Percentiles rank a stretch among this genome's conserved stretches.
These are phyloP conservation scores for Zaprionus davidi DNA, from an alignment of 1,140 invertebrate species.

Conservation along the genomic window DNA sequence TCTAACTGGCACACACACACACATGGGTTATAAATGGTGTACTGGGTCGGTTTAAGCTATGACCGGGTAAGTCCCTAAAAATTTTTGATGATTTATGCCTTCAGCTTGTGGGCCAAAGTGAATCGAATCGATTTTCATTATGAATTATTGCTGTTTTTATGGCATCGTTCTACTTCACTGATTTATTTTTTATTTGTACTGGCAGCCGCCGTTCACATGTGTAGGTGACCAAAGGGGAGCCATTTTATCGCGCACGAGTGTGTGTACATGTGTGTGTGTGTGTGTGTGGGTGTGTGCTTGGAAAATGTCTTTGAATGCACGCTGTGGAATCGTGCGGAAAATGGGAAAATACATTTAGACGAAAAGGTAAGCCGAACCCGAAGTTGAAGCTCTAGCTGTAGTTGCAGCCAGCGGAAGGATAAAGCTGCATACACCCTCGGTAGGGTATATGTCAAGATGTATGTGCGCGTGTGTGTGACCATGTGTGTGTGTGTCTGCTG, in stretches of 20 bases:
- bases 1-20: background rate
- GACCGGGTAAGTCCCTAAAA: conserved; percentile 47
- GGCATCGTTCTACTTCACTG: conserved; percentile 65
- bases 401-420: conserved; percentile 30
- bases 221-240: conserved; percentile 42
- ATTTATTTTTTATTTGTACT: conserved; percentile 49
- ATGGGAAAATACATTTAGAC: conserved; percentile 60
- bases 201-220: conserved; percentile 10
- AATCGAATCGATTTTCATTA: conserved; percentile 71
- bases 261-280: background rate
- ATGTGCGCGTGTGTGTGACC: background rate
- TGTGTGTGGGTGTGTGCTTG: background rate
- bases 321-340: conserved; percentile 68
- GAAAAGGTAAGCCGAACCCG: conserved; percentile 44
- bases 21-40: conserved; percentile 32
- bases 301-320: conserved; percentile 60
- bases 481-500: conserved; percentile 15
- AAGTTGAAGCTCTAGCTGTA: conserved; percentile 30
- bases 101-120: conserved; percentile 54
- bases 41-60: conserved; percentile 47
- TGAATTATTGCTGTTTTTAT: conserved; percentile 72
- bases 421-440: background rate
- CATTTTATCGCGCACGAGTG: conserved; percentile 44
- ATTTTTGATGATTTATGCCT: conserved; percentile 57
- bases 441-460: background rate